These are phyloP conservation scores for Caenorhabditis elegans DNA, from an alignment of 1,140 invertebrate genomes.

Conservation along the genomic window DNA sequence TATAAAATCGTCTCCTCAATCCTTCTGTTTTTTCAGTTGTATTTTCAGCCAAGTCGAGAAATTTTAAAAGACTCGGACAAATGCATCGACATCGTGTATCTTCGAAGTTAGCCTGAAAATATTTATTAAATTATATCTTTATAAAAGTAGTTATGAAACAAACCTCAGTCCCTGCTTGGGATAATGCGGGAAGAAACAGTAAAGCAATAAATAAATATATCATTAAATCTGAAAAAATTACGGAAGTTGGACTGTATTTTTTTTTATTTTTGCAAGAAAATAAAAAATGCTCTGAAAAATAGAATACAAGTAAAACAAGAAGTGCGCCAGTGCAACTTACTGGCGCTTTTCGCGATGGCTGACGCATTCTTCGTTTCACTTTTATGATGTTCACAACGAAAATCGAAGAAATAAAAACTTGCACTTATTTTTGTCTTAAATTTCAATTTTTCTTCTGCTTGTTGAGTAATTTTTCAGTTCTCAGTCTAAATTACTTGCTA, in stretches of 20 bases:
- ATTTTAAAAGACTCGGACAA: constrained; percentile 76
- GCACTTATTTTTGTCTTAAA: no score
- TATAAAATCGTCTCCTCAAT: constrained; percentile 71
- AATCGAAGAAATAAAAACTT: no score
- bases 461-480: no score
- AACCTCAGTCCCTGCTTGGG: not conserved
- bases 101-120: constrained; percentile 73
- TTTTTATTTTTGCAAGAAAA: not conserved
- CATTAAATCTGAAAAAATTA: not conserved
- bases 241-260: not conserved
- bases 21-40: constrained; percentile 71
- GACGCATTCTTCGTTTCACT: not conserved
- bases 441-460: not conserved
- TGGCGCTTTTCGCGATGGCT: not conserved
- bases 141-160: not conserved
- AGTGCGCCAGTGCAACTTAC: not conserved
- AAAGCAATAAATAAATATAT: not conserved
- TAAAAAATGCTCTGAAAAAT: not conserved
- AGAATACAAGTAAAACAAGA: not conserved
- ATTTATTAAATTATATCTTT: not conserved
- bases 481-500: no score
- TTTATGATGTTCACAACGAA: not conserved
- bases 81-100: constrained; percentile 86
- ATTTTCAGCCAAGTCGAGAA: constrained; percentile 72
- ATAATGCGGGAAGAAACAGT: not conserved